A percentile compares a stretch with the other conserved stretches of the same genome.
These are phyloP conservation scores for Metellina segmentata DNA, from an alignment of 2,888 invertebrate species.

Conservation along the genomic window DNA sequence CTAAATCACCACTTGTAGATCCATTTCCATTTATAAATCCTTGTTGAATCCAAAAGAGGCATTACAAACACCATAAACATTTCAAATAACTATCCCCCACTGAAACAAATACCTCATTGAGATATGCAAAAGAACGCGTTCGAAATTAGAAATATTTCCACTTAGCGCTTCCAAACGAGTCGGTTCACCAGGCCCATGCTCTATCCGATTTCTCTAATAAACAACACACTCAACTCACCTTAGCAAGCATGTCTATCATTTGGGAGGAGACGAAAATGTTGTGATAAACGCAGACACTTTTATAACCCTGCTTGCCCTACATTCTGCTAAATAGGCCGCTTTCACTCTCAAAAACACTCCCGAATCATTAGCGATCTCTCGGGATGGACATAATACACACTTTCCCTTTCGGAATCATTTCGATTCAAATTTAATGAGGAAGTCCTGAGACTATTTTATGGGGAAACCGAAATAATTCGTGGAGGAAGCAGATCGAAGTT, in stretches of 20 bases:
- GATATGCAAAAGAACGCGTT: neutral
- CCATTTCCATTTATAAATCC: too few species aligned
- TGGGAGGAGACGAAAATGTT: conserved; percentile 64
- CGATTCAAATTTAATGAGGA: conserved; percentile 45
- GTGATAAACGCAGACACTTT: conserved; percentile 65
- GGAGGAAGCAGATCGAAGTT: too few species aligned
- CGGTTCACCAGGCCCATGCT: too few species aligned
- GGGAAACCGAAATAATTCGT: neutral
- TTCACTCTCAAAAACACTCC: conserved; percentile 37
- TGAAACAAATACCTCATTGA: too few species aligned
- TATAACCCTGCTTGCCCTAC: conserved; percentile 72
- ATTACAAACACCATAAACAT: too few species aligned
- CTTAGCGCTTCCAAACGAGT: neutral
- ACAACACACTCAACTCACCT: conserved; percentile 58
- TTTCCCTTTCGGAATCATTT: too few species aligned
- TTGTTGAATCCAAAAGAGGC: too few species aligned
- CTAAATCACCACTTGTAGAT: too few species aligned
- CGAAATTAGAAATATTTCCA: neutral
- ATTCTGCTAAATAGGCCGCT: conserved; percentile 67
- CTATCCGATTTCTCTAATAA: too few species aligned
- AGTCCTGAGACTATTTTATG: neutral
- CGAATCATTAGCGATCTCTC: conserved; percentile 29
- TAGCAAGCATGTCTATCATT: conserved; percentile 65
- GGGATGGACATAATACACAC: too few species aligned
- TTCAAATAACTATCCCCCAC: too few species aligned